Conservation (phyloP, 1,140 invertebrate genomes). For the Druon quercuslanigerum region DNA sequence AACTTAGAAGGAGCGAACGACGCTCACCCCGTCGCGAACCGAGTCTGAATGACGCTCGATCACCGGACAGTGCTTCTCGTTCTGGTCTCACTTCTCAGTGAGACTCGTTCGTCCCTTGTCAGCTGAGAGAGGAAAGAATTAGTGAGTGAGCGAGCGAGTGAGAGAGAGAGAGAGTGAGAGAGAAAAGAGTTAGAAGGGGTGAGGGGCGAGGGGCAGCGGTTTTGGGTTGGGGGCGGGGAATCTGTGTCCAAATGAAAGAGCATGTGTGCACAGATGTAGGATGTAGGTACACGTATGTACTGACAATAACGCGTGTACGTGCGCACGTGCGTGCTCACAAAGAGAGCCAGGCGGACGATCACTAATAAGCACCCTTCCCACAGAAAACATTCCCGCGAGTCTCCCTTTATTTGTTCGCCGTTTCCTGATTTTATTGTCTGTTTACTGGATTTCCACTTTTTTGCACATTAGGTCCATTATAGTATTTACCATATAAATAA, state of each 20-base stretch:
- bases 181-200: not conserved
- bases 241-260: slow-evolving; percentile 26
- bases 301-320: no score
- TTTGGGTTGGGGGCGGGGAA: slow-evolving; percentile 29
- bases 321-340: slow-evolving; percentile 42
- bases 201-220: slow-evolving; percentile 9
- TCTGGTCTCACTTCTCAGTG: not conserved
- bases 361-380: slow-evolving; percentile 27
- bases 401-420: not conserved
- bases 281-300: not conserved
- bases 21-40: slow-evolving; percentile 36
- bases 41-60: slow-evolving; percentile 48
- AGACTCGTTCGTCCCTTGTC: slow-evolving; percentile 20
- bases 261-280: slow-evolving; percentile 1
- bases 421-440: slow-evolving; percentile 17
- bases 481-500: not conserved
- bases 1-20: not conserved
- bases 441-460: not conserved
- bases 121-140: slow-evolving; percentile 1
- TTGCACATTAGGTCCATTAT: not conserved
- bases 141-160: not conserved
- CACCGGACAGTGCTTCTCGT: slow-evolving; percentile 35
- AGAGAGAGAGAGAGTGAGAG: not conserved
- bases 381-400: slow-evolving; percentile 21
- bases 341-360: slow-evolving; percentile 33